Base-by-base conservation (phyloP, 2,113 vertebrate species). In the Physeter macrocephalus region DNA sequence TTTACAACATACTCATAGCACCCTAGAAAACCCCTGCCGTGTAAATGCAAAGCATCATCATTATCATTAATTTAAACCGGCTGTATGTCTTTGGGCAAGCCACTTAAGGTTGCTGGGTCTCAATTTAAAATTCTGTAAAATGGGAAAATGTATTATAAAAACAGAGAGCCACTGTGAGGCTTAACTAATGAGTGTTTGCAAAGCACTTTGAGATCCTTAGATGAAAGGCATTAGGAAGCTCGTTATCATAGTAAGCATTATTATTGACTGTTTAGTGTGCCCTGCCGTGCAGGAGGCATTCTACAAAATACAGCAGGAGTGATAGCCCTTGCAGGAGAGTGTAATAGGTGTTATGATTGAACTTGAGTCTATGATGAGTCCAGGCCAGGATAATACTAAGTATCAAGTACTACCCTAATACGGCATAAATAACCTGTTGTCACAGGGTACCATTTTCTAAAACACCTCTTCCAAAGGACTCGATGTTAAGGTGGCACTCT, bases 51-150 rank as follows among this genome's bases (percentile, higher is more conserved):
- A 92, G 59, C 80, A 72, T 66, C 81, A 11, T 89, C 74, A 71
- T 95, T 94, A 89, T 86, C 64, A 31, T 74, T 84, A 18, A 95
- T 90, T 92, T 90, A 86, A 88, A 84, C 80, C 41, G 61, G 72
- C 80, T 18, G 1, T 71, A 34, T 94, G 89, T 93, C 95, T 94
- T 96, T 61, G 90, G 85, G 34, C 84, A 88, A 95, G 87, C 90
- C 90, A 94, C 81, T 83, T 95, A 81, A 36, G 59, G 62, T 77
- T 69, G 57, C 84, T 96, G 93, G 94, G 84, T 97, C 92, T 83
- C 87, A 74, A 98, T 97, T 97, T 95, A 93, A 96, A 93, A 85
- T 95, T 96, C 97, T 96, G 62, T 97, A 97, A 98, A 97, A 93
- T 97, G 72, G 92, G 83, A 67, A 96, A 97, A 97, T 57, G 49